phyloP scores from a whole-genome alignment of 2,113 vertebrate species.

The Gallinago paraguaiae region DNA sequence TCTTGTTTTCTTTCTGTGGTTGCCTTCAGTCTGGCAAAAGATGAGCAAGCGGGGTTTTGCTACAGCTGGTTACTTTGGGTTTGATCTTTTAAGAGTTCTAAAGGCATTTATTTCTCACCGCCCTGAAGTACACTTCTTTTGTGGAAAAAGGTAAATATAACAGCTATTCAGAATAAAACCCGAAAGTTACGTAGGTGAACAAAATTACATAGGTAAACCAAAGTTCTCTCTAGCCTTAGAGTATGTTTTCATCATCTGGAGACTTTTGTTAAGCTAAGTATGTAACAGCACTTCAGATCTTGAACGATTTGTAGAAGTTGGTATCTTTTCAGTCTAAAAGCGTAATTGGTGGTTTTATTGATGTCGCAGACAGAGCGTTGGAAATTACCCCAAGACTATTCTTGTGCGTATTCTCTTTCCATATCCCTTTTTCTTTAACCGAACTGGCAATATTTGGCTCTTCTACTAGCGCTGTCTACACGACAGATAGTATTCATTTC shows the following conservation, averaged over 20 bases:
- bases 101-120: not conserved
- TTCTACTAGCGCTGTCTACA: not conserved
- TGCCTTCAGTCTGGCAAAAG: not conserved
- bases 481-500: not conserved
- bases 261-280: not conserved
- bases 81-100: not conserved
- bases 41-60: not conserved
- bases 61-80: conserved; percentile 10
- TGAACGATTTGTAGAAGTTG: not conserved
- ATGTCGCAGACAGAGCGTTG: not conserved
- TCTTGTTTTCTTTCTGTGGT: conserved; percentile 1
- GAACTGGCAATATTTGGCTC: not conserved
- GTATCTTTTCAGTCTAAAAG: not conserved
- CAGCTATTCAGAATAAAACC: not conserved
- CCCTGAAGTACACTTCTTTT: not conserved
- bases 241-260: not conserved
- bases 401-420: not conserved
- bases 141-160: not conserved
- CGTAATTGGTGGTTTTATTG: not conserved
- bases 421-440: not conserved
- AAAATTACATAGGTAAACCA: not conserved
- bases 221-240: not conserved
- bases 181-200: not conserved
- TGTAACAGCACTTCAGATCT: not conserved
- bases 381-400: not conserved